phyloP scores from a whole-genome alignment of 2,797 vertebrate species.

The Acrossocheilus wenchowensis region DNA sequence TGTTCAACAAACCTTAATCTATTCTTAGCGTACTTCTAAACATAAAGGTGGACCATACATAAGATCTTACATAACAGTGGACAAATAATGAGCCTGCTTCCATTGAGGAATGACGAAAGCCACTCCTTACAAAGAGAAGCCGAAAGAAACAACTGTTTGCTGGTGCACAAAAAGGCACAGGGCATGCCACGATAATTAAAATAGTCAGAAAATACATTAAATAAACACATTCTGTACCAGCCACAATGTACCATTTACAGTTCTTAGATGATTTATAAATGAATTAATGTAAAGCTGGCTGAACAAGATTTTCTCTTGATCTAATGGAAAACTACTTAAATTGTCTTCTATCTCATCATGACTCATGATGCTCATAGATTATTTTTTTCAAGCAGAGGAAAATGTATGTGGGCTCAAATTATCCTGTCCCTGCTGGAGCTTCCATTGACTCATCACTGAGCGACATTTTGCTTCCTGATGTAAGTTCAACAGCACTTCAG shows the following conservation, averaged over 20 bases:
- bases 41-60: conserved; percentile 3
- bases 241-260: background rate
- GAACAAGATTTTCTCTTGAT: background rate
- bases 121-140: conserved; percentile 14
- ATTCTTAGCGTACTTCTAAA: conserved; percentile 27
- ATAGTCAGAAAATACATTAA: background rate
- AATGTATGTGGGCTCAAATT: conserved; percentile 39
- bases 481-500: background rate
- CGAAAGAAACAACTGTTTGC: background rate
- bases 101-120: conserved; percentile 18
- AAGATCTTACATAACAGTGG: conserved; percentile 5
- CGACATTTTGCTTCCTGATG: conserved; percentile 23
- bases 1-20: background rate
- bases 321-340: conserved; percentile 19
- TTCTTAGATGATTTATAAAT: background rate
- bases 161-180: background rate
- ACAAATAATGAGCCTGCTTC: conserved; percentile 29
- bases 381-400: conserved; percentile 16
- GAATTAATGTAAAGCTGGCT: background rate
- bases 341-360: conserved; percentile 22
- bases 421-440: conserved; percentile 35
- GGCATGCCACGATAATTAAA: background rate
- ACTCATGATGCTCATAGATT: conserved; percentile 9
- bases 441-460: conserved; percentile 40
- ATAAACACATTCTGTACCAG: background rate